Evolutionary conservation across 2,113 vertebrate genomes (phyloP), one percentile per base, ranked within the genome.

Genomic region (Pimephales promelas): DNA sequence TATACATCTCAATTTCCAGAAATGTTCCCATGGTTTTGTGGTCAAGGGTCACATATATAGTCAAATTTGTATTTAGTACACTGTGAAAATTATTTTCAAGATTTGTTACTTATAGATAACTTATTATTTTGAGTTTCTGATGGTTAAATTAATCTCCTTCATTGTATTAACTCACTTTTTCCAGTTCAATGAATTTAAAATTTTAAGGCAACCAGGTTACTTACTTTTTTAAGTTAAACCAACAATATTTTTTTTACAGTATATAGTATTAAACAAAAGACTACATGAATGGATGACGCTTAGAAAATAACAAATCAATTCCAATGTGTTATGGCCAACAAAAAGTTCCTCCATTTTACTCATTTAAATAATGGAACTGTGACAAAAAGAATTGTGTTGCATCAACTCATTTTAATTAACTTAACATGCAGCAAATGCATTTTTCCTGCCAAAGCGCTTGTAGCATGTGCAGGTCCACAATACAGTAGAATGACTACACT

Each of bases 341-440:
- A n/a, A 72, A 5, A 47, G 16, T 3, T n/a, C 40, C 70, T 72
- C 40, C n/a, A 9, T 47, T 72, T 72, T 7, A 24, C 68, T 71
- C 1, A 71, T 71, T 71, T 71, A 24, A 6, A 45, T 43, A 7
- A 45, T 24, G n/a, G 68, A 47, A 47, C 16, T 14, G 40, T 47
- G n/a, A 47, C 10, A 45, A 24, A 45, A 45, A 47, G 40, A 72
- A 26, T 26, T 26, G 40, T 47, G 40, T 47, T 26, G 70, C 40
- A 26, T 72, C 16, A 47, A 47, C 70, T 72, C 40, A 26, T 47
- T 47, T 72, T 8, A 72, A 72, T 72, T 72, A 72, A 47, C 70
- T 72, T 1, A 72, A 26, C 70, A 47, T 43, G 66, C 70, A 47
- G 34, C 34, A 70, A 70, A 70, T 24, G 68, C n/a, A 45, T 45